A percentile compares a stretch with the other conserved stretches of the same genome.
Conservation (phyloP, 2,113 vertebrate genomes). For the Oreochromis tanganicae region DNA sequence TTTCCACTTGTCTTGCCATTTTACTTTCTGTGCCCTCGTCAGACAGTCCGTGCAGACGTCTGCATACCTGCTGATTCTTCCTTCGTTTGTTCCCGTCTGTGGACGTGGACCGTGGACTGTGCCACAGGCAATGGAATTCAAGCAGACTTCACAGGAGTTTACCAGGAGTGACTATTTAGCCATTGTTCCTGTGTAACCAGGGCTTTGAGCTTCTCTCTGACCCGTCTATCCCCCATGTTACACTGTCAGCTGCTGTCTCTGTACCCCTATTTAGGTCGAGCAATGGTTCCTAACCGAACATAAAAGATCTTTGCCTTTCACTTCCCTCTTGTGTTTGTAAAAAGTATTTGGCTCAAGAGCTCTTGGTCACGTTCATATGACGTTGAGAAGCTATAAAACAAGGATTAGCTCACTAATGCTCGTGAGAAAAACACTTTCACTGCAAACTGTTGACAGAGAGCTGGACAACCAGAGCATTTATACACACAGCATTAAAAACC, state of each 20-base stretch:
- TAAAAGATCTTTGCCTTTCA: not conserved
- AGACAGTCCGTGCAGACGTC: rapidly evolving
- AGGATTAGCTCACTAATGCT: constrained; percentile 15
- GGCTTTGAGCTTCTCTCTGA: not conserved
- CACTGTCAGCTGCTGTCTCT: not conserved
- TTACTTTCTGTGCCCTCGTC: not conserved
- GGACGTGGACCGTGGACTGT: not conserved
- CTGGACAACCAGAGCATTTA: not conserved
- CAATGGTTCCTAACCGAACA: not conserved
- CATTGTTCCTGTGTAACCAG: not conserved
- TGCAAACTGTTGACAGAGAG: not conserved
- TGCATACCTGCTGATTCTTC: not conserved
- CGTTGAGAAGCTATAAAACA: constrained; percentile 1
- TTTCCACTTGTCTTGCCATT: not conserved
- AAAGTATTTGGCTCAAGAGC: not conserved
- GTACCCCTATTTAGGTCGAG: not conserved
- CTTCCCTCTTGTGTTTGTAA: not conserved
- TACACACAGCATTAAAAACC: not conserved
- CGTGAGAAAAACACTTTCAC: constrained; percentile 16
- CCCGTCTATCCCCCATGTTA: not conserved
- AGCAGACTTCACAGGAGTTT: not conserved
- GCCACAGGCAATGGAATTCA: not conserved
- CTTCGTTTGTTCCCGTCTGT: not conserved
- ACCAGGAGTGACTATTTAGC: not conserved
- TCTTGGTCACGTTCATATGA: constrained; percentile 23